Evolutionary conservation across 2,113 vertebrate genomes (phyloP).

Genomic region (Gymnorhina tibicen): DNA sequence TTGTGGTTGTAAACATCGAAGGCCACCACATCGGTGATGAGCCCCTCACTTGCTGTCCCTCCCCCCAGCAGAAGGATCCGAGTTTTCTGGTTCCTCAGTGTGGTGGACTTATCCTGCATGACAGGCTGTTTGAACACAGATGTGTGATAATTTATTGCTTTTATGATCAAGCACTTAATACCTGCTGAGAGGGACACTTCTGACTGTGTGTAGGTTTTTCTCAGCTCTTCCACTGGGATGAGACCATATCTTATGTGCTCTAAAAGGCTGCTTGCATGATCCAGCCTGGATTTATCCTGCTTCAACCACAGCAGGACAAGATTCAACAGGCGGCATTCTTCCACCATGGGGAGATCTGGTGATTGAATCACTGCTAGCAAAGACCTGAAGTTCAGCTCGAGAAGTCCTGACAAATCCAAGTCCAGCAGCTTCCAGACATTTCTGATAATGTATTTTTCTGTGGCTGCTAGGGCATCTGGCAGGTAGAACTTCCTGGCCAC

Average conservation of each 20-base stretch:
- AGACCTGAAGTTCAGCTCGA: conserved; percentile 81
- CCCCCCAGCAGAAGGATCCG: conserved; percentile 84
- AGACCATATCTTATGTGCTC: conserved; percentile 84
- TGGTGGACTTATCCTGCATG: conserved; percentile 81
- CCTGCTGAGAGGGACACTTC: conserved; percentile 76
- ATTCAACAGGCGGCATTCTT: conserved; percentile 77
- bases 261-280: conserved; percentile 77
- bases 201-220: conserved; percentile 67
- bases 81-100: conserved; percentile 73
- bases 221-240: conserved; percentile 69
- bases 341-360: conserved; percentile 78
- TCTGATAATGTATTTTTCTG: conserved; percentile 77
- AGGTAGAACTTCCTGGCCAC: conserved; percentile 84
- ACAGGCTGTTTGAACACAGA: conserved; percentile 81
- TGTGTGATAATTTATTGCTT: conserved; percentile 87
- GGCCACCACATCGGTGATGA: conserved; percentile 75
- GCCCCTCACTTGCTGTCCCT: conserved; percentile 62
- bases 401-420: conserved; percentile 70
- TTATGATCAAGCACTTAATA: conserved; percentile 84
- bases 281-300: conserved; percentile 74
- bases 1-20: conserved; percentile 81
- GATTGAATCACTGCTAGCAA: conserved; percentile 77
- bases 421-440: conserved; percentile 78
- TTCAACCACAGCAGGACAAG: conserved; percentile 86
- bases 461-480: conserved; percentile 63